Base-by-base conservation (phyloP, 2,888 invertebrate species). In the Automeris io region DNA sequence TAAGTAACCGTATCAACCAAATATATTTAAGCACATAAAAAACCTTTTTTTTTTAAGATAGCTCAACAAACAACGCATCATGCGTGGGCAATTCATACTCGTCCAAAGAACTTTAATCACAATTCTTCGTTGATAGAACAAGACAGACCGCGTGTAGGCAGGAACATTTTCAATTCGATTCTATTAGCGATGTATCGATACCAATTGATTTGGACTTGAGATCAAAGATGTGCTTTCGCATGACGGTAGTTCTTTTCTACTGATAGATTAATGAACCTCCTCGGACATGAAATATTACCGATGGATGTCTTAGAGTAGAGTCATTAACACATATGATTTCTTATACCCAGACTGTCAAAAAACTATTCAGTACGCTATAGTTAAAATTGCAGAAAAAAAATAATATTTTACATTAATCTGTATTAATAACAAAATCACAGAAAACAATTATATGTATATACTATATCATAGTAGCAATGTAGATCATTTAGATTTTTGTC, bases 191-290 rank as follows among this genome's bases (percentile, higher is more conserved):
- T 66, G 59, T 66, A 66, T 72, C 63, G 72, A 69, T 73, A 68
- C 62, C 62, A 70, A 74, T 75, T 76, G 78, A 79, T 79, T 78
- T 71, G 62, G 58, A 52, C 56, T 53, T 52, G 61, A 74, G 75
- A 77, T 78, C 79, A 73, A 74, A 75, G 76, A 75, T 74, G 67
- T 66, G 69, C 73, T 79, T 78, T 79, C 76, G 73, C 77, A 59
- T 72, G 74, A 68, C 61, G 55, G 63, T 55, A 51, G 57, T 56
- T 57, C 56, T 63, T 57, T 57, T 60, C 61, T 53, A 51, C 56
- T 49, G 51, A 51, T 56, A 61, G 61, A 67, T 63, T 66, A 68
- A 61, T 57, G 59, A 67, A 57, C 51, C 51, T 41, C 48, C 51
- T 57, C 44, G 46, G 42, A 60, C 59, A 54, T 54, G 48, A 54